Evolutionary conservation across 64 coral and sea anemone species (phyloP), one percentile per base, ranked within the genome.

Genomic region (Stichodactyla mertensii): DNA sequence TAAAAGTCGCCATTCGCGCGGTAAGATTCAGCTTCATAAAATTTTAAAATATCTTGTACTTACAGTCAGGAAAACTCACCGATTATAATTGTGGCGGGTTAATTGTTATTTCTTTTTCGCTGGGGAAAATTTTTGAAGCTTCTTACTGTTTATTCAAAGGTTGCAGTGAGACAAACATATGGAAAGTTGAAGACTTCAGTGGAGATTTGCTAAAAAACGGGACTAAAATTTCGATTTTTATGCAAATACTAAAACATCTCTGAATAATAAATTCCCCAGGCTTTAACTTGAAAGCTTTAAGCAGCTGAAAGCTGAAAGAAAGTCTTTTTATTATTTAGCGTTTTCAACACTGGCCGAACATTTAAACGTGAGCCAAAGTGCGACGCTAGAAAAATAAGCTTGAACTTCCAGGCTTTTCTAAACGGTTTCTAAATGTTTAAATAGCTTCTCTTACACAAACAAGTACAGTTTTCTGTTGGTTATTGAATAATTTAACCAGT

Each of bases 1-100:
- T 56, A 84, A 64, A 85, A 61, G 55, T 85, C 83, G 83, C 2
- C 80, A 82, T 82, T 82, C 52, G 14, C 80, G 80, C 16, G 55
- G 80, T 82, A 82, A 82, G 80, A 54, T 82, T 82, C 22, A 45
- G 8, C 51, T 55, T 14, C 55, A 11, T 27, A 9, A 81, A 82
- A 55, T 24, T 36, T 20, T 82, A 0, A 55, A 57, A 55, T 19
- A 82, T 55, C 54, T 23, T 53, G 6, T 55, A n/a, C 80, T 55
- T 14, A 2, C 18, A 55, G 5, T 57, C 19, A 52, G 8, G 55
- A 81, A 81, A 66, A 66, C 62, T 66, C 16, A 9, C 18, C 64
- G 19, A 7, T 7, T 6, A n/a, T 20, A 74, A n/a, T 31, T 23
- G 20, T 12, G 5, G 12, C 27, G 24, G n/a, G 8, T 69, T 22